Percentiles rank a stretch among this genome's conserved stretches.
Evolutionary conservation across 2,888 invertebrate genomes (phyloP).

Genomic region (Conops quadrifasciatus): DNA sequence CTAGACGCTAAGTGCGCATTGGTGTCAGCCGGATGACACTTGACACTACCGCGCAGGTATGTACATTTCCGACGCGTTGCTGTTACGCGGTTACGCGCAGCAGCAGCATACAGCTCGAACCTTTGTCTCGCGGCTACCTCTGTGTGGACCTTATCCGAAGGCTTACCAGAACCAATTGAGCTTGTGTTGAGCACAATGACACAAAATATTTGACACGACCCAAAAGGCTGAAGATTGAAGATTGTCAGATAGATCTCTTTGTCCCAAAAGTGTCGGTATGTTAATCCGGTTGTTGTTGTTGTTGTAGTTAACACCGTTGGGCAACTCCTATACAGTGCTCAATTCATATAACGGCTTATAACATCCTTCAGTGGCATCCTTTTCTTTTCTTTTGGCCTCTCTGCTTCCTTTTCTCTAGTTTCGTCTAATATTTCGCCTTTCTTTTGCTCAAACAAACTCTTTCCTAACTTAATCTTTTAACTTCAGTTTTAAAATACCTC

Average conservation of each 20-base stretch:
- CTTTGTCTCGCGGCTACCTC: too few species aligned
- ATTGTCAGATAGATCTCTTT: neutral
- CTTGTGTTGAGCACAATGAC: too few species aligned
- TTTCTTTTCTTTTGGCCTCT: neutral
- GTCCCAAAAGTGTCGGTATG: neutral
- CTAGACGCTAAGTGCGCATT: neutral
- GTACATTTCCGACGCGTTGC: too few species aligned
- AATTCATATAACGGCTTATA: conserved; percentile 27
- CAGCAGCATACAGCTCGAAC: too few species aligned
- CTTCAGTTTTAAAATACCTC: neutral
- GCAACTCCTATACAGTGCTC: conserved; percentile 21
- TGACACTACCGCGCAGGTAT: conserved; percentile 4
- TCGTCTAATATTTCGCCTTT: neutral
- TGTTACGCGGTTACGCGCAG: too few species aligned
- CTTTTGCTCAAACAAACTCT: neutral
- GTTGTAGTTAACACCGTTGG: conserved; percentile 4
- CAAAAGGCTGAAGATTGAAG: neutral
- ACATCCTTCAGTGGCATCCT: conserved; percentile 24
- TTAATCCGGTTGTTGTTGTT: conserved; percentile 1
- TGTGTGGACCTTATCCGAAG: too few species aligned
- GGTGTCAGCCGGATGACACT: conserved; percentile 2
- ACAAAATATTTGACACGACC: neutral
- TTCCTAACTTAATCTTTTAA: neutral
- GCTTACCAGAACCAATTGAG: too few species aligned
- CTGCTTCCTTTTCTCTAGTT: neutral